Base-by-base conservation (phyloP, 1,140 invertebrate genomes). In the Potamilus streckersoni region DNA sequence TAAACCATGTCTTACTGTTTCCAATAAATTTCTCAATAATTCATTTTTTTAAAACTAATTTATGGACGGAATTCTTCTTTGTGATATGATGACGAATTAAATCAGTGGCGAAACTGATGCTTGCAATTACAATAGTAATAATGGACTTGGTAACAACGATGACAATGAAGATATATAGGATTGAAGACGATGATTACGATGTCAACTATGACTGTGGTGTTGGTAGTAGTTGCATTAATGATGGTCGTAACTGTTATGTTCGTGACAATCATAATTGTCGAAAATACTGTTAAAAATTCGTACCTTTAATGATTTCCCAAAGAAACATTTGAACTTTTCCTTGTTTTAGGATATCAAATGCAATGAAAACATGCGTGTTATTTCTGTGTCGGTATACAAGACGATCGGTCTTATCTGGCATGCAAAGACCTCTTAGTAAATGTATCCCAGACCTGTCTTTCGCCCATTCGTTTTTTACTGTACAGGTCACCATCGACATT, bases 361-460 rank as follows among this genome's bases (percentile, higher is more conserved):
- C 75, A 8, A 77, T 72, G 59, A 68, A 77, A 6, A 73, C 70
- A 62, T 72, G 69, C 2, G 75, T 72, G n/a, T 77, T 71, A 59
- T 77, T 77, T 57, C 65, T 72, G 59, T 72, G 23, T 72, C 75
- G 60, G 60, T 77, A 77, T 13, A 77, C 65, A 11, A 77, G 64
- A 12, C 69, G n/a, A 64, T 77, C 75, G 12, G 75, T 60, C 20
- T 71, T 63, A 11, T n/a, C 19, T 12, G 56, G 56, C 55, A 77
- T 65, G 55, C 75, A 77, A 12, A 77, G 19, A 17, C 75, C 75
- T 27, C 73, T 65, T 16, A 77, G 67, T 49, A 77, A 72, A 11
- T 71, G 2, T 17, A 68, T 27, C 16, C 75, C 75, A 3, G 70
- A 72, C 6, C 38, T 49, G 38, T 49, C 38, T 49, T 49, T 49